Conservation (phyloP, 2,797 vertebrate genomes). For the Brachymystax lenok region DNA sequence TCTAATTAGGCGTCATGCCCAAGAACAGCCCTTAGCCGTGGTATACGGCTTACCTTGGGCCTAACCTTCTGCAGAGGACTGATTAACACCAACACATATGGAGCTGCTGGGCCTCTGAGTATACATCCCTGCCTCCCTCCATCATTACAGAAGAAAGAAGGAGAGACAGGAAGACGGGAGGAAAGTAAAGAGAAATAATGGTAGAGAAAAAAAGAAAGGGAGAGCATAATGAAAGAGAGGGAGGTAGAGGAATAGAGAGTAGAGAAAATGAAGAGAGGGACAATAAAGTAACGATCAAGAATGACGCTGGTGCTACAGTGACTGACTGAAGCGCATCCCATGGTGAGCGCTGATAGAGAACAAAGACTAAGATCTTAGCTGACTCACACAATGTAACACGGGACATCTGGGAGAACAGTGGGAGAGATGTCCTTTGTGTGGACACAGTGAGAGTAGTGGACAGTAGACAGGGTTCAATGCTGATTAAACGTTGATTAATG, state of each 20-base stretch:
- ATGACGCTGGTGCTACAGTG: not conserved
- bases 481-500: too few relatives aligned
- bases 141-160: not conserved
- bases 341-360: not conserved
- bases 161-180: not conserved
- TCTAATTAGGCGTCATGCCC: too few relatives aligned
- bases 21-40: too few relatives aligned
- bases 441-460: slow-evolving; percentile 13
- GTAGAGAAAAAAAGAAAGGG: too few relatives aligned
- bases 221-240: not conserved
- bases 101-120: slow-evolving; percentile 2
- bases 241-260: not conserved
- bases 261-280: not conserved
- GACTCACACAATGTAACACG: not conserved
- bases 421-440: not conserved
- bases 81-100: slow-evolving; percentile 2
- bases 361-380: not conserved
- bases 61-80: slow-evolving; percentile 8
- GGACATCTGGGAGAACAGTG: not conserved
- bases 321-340: not conserved
- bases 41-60: not conserved
- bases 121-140: not conserved
- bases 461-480: not conserved
- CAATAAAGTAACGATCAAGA: not conserved
- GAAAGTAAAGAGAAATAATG: not conserved